Conservation (phyloP, 2,888 invertebrate genomes). For the Acronicta psi region DNA sequence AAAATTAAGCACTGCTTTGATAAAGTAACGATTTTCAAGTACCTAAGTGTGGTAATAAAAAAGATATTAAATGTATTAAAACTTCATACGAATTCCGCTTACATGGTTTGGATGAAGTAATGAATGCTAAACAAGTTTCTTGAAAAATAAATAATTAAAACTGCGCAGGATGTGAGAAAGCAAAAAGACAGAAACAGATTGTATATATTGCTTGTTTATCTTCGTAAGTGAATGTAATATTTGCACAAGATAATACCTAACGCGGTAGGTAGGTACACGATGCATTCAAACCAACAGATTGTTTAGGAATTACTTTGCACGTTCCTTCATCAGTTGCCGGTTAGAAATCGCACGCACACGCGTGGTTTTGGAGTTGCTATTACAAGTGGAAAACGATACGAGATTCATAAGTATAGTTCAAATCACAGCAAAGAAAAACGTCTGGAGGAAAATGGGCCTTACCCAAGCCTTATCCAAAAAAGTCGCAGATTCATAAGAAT, state of each 20-base stretch:
- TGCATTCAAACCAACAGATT: conserved; percentile 17
- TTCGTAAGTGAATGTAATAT: conserved; percentile 37
- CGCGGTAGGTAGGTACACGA: conserved; percentile 20
- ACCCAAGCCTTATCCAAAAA: no score
- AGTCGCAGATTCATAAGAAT: no score
- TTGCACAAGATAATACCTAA: conserved; percentile 27
- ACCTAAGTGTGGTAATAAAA: conserved; percentile 18
- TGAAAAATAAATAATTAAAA: conserved; percentile 24
- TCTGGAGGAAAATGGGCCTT: no score
- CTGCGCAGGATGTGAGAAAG: conserved; percentile 37
- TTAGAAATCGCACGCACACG: background rate
- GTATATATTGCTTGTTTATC: conserved; percentile 16
- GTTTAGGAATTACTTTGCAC: conserved; percentile 6
- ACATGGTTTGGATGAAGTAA: conserved; percentile 14
- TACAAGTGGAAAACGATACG: no score
- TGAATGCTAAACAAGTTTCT: conserved; percentile 35
- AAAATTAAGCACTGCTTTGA: conserved; percentile 22
- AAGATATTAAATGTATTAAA: conserved; percentile 15
- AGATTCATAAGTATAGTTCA: no score
- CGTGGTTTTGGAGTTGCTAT: no score
- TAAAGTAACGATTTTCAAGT: conserved; percentile 32
- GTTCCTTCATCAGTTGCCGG: conserved; percentile 3
- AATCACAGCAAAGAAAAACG: no score
- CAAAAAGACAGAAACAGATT: conserved; percentile 15
- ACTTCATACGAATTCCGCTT: conserved; percentile 4